Percentiles rank a stretch among this genome's conserved stretches.
These are phyloP conservation scores for Cyprinodon tularosa DNA, from an alignment of 2,113 vertebrate genomes.

Conservation along the genomic window DNA sequence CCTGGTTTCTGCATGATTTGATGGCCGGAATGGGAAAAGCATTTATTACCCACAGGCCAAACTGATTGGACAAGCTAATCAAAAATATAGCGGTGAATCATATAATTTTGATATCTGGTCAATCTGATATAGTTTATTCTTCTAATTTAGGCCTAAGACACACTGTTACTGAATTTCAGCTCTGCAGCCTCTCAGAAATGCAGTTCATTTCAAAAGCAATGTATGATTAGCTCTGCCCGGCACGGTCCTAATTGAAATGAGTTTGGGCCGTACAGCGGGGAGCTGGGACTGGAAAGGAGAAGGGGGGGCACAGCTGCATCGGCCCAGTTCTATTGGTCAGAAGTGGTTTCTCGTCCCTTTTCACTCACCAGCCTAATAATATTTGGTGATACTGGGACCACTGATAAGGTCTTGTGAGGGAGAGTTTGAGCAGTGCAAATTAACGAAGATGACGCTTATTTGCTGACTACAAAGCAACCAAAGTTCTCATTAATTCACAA, in stretches of 20 bases:
- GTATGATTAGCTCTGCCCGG: conserved; percentile 66
- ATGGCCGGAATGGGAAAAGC: not conserved
- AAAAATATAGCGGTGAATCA: conserved; percentile 47
- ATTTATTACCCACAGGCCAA: conserved; percentile 13
- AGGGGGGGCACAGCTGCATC: conserved; percentile 43
- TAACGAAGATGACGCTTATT: conserved; percentile 10
- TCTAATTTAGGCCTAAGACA: conserved; percentile 41
- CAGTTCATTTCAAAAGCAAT: conserved; percentile 59
- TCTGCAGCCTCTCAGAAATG: conserved; percentile 34
- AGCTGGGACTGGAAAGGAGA: not conserved
- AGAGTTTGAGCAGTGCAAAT: conserved; percentile 31
- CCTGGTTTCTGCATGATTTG: not conserved
- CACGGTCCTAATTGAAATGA: conserved; percentile 66
- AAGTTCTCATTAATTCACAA: conserved; percentile 13
- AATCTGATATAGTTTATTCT: conserved; percentile 52
- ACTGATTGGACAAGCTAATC: conserved; percentile 51
- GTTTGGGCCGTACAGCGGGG: conserved; percentile 22
- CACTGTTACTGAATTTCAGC: conserved; percentile 36
- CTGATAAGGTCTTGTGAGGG: conserved; percentile 46
- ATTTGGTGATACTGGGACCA: conserved; percentile 21
- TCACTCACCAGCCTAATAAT: conserved; percentile 22
- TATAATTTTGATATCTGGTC: conserved; percentile 46
- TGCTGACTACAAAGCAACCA: conserved; percentile 9
- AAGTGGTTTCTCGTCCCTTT: conserved; percentile 48
- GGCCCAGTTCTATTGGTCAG: conserved; percentile 44